A percentile compares a stretch with the other conserved stretches of the same genome.
These are phyloP conservation scores for Digitonthophagus gazella DNA, from an alignment of 2,888 invertebrate species.

Conservation along the genomic window DNA sequence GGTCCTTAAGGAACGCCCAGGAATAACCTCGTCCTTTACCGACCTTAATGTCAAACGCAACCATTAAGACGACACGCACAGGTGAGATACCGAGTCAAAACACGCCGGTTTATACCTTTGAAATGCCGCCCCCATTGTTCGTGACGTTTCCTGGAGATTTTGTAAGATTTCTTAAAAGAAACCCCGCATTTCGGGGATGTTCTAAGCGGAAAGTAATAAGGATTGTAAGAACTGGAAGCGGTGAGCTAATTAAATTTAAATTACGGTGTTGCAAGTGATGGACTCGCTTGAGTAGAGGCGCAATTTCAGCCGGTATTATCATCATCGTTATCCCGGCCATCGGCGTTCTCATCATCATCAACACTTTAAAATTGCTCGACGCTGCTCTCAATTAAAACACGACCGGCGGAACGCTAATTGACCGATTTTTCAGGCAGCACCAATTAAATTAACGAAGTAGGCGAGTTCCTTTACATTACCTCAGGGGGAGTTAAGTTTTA, in stretches of 20 bases:
- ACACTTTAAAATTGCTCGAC: neutral
- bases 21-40: neutral
- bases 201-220: neutral
- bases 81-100: constrained; percentile 49
- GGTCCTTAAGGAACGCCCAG: neutral
- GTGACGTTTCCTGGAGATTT: constrained; percentile 39
- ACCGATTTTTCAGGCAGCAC: neutral
- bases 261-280: neutral
- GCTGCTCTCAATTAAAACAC: neutral
- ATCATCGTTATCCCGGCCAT: neutral
- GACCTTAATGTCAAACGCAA: constrained; percentile 47
- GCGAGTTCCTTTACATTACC: neutral
- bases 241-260: neutral
- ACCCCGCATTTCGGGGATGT: neutral
- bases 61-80: constrained; percentile 49
- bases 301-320: neutral
- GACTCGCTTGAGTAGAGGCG: neutral
- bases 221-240: neutral
- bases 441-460: neutral
- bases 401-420: neutral
- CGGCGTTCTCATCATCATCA: neutral
- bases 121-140: constrained; percentile 40
- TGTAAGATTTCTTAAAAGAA: constrained; percentile 39
- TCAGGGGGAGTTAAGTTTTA: neutral
- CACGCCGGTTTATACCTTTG: constrained; percentile 39